Evolutionary conservation across 2,113 vertebrate species (phyloP).

Genomic region (Muntiacus muntjak): DNA sequence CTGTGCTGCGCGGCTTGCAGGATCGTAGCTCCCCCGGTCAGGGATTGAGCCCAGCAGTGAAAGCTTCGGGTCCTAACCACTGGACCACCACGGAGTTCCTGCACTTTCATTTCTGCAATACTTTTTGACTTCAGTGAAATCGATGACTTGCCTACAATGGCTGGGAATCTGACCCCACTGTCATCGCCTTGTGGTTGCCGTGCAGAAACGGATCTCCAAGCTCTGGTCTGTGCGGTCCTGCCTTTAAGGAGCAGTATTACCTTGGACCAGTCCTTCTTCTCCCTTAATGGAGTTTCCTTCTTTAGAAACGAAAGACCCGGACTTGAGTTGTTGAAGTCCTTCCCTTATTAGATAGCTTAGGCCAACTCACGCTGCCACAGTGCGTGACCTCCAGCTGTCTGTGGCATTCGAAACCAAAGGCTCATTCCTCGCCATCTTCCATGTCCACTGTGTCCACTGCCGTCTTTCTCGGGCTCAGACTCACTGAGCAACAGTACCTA

Average conservation of each 20-base stretch:
- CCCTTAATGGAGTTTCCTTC: not conserved
- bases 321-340: not conserved
- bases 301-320: not conserved
- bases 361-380: fast-evolving
- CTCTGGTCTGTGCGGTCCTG: not conserved
- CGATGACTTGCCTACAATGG: fast-evolving
- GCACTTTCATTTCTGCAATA: not conserved
- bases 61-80: not conserved
- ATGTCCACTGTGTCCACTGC: not conserved
- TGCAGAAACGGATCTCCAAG: not conserved
- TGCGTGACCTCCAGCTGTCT: not conserved
- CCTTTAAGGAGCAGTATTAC: not conserved
- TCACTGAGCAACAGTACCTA: not conserved
- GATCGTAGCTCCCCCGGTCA: not conserved
- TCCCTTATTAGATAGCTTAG: not conserved
- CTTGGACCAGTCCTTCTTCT: not conserved
- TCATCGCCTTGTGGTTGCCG: fast-evolving
- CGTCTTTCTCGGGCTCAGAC: no score
- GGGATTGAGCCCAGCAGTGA: not conserved
- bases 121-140: not conserved
- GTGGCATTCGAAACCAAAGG: not conserved
- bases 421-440: not conserved
- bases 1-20: not conserved
- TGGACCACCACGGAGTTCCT: not conserved
- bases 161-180: not conserved